Base-by-base conservation (phyloP, 2,888 invertebrate genomes). In the Ectemnius continuus region DNA sequence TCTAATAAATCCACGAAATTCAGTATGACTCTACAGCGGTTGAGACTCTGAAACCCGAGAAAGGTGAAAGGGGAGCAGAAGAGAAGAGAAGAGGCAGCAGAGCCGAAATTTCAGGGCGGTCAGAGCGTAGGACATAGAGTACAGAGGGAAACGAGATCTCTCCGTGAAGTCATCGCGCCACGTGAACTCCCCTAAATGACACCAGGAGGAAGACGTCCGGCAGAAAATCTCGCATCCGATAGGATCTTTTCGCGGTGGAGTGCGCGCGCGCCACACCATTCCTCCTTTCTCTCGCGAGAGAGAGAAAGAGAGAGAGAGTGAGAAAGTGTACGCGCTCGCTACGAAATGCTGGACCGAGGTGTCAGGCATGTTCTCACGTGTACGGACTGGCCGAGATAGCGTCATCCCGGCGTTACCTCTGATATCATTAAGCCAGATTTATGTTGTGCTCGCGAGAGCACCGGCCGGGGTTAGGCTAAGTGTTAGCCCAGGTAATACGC, bases 401-500 rank as follows among this genome's bases (percentile, higher is more conserved):
- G 86, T 87, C 87, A 81, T 73, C 76, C 80, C 72, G 83, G 79
- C 84, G 83, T 85, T 85, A 81, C 80, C 76, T 70, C 84, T 85
- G 87, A 89, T 90, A 88, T 88, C 88, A 88, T 89, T 89, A 88
- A 88, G 82, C 84, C 79, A 84, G 87, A 90, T 89, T 90, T 89
- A 90, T 88, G 85, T 84, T 82, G 81, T 79, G 70, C 78, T 69
- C 70, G 67, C 47, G 47, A 48, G 66, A 67, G 71, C 65, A 71
- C 68, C 48, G 56, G 69, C 69, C 46, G 62, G 67, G 71, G 79
- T 72, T 78, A 75, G 75, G 78, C 73, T 79, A 80, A 77, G 64
- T 74, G 74, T 78, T 76, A 77, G 73, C 62, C 61, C 65, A 28
- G 62, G 48, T 64, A 69, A 46, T 18, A 63, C 62, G 56, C 16